A percentile compares a stretch with the other conserved stretches of the same genome.
These are phyloP conservation scores for Saguinus imperator DNA, from an alignment of 2,113 vertebrate species.

Conservation along the genomic window DNA sequence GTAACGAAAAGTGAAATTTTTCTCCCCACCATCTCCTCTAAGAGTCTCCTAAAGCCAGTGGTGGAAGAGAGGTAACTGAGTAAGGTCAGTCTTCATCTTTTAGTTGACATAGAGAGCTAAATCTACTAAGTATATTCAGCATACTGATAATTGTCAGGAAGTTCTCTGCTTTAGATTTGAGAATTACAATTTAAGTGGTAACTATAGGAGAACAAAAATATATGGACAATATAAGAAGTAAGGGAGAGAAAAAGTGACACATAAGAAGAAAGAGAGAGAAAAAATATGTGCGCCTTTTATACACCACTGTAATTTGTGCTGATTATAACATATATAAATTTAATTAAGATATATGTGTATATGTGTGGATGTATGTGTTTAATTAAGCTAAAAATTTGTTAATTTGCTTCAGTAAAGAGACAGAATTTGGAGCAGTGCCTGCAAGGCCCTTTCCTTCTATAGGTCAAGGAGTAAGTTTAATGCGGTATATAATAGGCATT, in stretches of 20 bases:
- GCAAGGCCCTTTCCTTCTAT: neutral
- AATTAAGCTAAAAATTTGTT: neutral
- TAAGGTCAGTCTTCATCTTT: neutral
- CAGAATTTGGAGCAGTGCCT: neutral
- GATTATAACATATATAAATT: neutral
- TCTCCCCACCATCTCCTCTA: accelerated
- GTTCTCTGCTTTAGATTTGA: conserved; percentile 16
- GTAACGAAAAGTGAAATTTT: neutral
- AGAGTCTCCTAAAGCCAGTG: neutral
- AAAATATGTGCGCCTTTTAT: neutral
- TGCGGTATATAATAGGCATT: neutral
- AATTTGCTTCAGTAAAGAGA: neutral
- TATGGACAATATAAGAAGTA: too few relatives aligned
- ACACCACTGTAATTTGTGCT: neutral
- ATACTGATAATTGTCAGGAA: neutral
- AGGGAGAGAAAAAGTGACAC: neutral
- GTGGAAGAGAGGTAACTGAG: neutral
- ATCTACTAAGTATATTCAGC: accelerated
- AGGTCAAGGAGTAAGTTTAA: neutral
- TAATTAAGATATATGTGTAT: neutral
- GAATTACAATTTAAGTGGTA: neutral
- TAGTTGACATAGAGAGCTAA: neutral
- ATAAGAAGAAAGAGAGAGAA: neutral
- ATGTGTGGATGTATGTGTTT: neutral
- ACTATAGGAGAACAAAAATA: neutral